phyloP scores from a whole-genome alignment of 2,113 vertebrate species.

The Pyxicephalus adspersus region DNA sequence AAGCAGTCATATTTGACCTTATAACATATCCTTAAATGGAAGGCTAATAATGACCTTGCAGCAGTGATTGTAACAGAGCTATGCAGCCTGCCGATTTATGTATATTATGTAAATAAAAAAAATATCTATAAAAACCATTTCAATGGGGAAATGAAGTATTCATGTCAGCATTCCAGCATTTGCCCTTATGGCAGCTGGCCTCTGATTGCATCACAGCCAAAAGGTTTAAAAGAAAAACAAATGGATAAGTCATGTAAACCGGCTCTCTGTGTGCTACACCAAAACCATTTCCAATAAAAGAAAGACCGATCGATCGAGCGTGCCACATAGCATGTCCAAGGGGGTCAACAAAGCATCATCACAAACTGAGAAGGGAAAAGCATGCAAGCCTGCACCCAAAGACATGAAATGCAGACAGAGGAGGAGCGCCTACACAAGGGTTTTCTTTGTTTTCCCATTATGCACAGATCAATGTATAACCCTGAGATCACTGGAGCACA shows the following conservation, averaged over 20 bases:
- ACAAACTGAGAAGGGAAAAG: too few species aligned
- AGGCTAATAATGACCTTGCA: neutral
- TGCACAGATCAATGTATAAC: neutral
- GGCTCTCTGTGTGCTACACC: too few species aligned
- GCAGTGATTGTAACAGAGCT: neutral
- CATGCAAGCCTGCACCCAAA: neutral
- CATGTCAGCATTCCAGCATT: neutral
- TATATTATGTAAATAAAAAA: neutral
- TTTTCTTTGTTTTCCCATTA: too few species aligned
- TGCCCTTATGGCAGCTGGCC: neutral
- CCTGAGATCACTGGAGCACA: slow-evolving; percentile 34
- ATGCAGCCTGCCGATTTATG: neutral
- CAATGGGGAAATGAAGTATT: neutral
- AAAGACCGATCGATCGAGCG: neutral
- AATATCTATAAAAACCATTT: too few species aligned
- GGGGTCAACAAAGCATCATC: too few species aligned
- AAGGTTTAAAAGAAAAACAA: neutral
- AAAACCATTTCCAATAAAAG: neutral
- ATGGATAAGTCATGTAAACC: neutral
- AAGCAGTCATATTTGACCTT: neutral
- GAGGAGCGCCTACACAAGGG: neutral
- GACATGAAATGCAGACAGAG: neutral
- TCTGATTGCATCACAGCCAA: neutral
- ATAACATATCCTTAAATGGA: neutral
- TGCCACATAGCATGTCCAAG: neutral